A percentile compares a stretch with the other conserved stretches of the same genome.
Conservation (phyloP, 2,888 invertebrate genomes). For the Cephus rjabovi region DNA sequence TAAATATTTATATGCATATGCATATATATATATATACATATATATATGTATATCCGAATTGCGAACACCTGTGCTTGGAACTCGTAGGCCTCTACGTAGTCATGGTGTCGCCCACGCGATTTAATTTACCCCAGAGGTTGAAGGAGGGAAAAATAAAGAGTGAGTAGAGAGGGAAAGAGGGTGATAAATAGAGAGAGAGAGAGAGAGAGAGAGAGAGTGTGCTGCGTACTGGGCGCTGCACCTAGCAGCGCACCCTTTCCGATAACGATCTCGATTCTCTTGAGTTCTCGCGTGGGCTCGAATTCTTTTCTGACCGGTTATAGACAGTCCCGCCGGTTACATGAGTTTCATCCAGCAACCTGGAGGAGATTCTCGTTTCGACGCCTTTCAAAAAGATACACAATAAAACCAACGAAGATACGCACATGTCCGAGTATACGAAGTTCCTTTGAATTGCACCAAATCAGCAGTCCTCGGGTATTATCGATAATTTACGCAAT, state of each 20-base stretch:
- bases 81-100: not conserved
- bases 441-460: not conserved
- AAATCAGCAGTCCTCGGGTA: not conserved
- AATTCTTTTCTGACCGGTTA: constrained; percentile 22
- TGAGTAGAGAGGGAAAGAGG: constrained; percentile 9
- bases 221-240: constrained; percentile 22
- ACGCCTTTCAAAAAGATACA: not conserved
- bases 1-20: not conserved
- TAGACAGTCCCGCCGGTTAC: not conserved
- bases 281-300: constrained; percentile 36
- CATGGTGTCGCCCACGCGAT: not conserved
- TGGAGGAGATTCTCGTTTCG: not conserved
- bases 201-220: constrained; percentile 27
- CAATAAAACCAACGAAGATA: not conserved
- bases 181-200: constrained; percentile 15
- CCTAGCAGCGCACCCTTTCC: constrained; percentile 25
- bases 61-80: not conserved
- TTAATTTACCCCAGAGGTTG: not conserved
- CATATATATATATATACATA: not conserved
- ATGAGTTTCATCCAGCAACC: not conserved
- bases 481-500: not conserved
- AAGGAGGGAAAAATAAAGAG: constrained; percentile 7
- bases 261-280: constrained; percentile 39
- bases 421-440: not conserved
- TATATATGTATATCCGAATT: not conserved